Conservation (phyloP, 2,888 invertebrate genomes). For the Chelonus formosanus region DNA sequence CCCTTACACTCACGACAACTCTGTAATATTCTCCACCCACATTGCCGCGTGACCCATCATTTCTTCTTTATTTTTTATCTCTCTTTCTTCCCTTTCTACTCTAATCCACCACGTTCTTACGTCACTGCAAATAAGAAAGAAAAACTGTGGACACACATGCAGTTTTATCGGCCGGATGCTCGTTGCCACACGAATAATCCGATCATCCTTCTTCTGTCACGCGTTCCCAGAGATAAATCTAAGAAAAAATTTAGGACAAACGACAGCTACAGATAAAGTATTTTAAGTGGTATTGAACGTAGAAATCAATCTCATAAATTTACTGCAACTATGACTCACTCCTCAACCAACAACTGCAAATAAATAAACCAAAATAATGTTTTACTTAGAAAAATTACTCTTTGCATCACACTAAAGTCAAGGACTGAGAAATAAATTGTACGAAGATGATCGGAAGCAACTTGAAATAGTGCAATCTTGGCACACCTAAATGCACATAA, state of each 20-base stretch:
- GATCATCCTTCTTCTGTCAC: slow-evolving; percentile 32
- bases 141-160: neutral
- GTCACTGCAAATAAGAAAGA: neutral
- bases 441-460: too few relatives aligned
- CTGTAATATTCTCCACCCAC: slow-evolving; percentile 18
- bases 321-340: too few relatives aligned
- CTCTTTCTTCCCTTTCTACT: slow-evolving; percentile 1
- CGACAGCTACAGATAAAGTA: neutral
- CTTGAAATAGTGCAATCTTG: too few relatives aligned
- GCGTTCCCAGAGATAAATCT: neutral
- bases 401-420: too few relatives aligned
- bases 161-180: slow-evolving; percentile 22
- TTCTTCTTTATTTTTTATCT: slow-evolving; percentile 1
- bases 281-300: slow-evolving; percentile 9
- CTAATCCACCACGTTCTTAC: slow-evolving; percentile 14
- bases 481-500: too few relatives aligned
- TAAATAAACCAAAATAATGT: too few relatives aligned
- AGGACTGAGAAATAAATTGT: too few relatives aligned
- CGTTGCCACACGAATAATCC: slow-evolving; percentile 24
- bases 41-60: slow-evolving; percentile 1
- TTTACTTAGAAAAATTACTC: too few relatives aligned
- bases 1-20: neutral
- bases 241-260: neutral
- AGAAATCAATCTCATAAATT: too few relatives aligned
- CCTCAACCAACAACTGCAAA: too few relatives aligned